Evolutionary conservation across 2,888 invertebrate species (phyloP).

Genomic region (Synergus gifuensis): DNA sequence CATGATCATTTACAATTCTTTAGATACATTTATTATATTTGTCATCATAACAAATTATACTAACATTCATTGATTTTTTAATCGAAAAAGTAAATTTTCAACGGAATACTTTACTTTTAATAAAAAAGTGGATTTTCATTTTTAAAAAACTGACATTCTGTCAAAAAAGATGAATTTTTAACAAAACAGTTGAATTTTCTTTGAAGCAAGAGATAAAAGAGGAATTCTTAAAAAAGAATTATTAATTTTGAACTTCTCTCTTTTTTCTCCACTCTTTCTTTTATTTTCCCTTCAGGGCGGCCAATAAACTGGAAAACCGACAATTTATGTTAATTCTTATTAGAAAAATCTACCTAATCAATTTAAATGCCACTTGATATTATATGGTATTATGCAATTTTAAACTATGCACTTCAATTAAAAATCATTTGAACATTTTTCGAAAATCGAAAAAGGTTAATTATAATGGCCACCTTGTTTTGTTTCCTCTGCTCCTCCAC

Average conservation of each 20-base stretch:
- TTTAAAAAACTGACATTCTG: too few species aligned
- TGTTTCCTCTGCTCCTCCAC: not conserved
- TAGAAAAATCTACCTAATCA: not conserved
- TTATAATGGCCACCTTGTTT: not conserved
- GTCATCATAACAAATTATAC: not conserved
- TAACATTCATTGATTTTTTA: not conserved
- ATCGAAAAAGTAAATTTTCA: too few species aligned
- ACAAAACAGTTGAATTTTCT: too few species aligned
- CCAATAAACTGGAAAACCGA: not conserved
- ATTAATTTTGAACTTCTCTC: too few species aligned
- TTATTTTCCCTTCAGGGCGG: not conserved
- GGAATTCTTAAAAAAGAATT: too few species aligned
- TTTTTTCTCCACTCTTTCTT: not conserved
- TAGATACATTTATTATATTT: not conserved
- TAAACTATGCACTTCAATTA: not conserved
- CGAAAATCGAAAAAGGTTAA: not conserved
- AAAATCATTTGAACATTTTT: not conserved
- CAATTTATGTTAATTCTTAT: too few species aligned
- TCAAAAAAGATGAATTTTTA: too few species aligned
- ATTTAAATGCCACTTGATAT: not conserved
- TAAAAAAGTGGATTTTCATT: too few species aligned
- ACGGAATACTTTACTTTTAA: too few species aligned
- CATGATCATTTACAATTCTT: not conserved
- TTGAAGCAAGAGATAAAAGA: too few species aligned
- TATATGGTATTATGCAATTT: not conserved